Base-by-base conservation (phyloP, 2,113 vertebrate genomes). In the Cynocephalus volans region DNA sequence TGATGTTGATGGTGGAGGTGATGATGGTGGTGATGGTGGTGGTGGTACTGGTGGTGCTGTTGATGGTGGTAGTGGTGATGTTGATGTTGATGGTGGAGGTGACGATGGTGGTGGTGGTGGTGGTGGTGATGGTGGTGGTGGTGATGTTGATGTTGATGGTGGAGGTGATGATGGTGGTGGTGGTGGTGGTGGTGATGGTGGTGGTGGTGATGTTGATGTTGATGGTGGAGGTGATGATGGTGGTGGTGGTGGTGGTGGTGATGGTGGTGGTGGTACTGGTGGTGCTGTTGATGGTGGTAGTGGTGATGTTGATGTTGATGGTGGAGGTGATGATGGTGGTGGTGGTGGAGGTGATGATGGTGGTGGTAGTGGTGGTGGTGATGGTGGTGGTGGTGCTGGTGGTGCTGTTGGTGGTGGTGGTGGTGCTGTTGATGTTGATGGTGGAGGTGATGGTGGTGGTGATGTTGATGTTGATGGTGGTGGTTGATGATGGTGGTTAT, bases 361-460 rank as follows among this genome's bases (percentile, higher is more conserved):
- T 41, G 10, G 17, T 12, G 21, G 0, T 45, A 23, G 0, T 62
- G n/a, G 0, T 83, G 58, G 0, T 23, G 15, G 1, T 65, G 6
- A 0, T 28, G 67, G 0, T 33, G 36, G 0, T 60, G 54, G 0
- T 19, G 90, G 0, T 36, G 23, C 1, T 52, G 56, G 1, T 31
- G 10, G 0, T 45, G 28, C 0, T 11, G 12, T 0, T 28, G 21
- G 0, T 69, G 50, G 0, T 8, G 14, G 0, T 19, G 14, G 0
- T 70, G 33, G 0, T 28, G 83, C 0, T 69, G 2, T 0, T 86
- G 31, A 0, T 36, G 31, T 0, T 26, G 48, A 0, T 24, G 6
- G 0, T 72, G 9, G 0, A 21, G n/a, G 0, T 48, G 17, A 0
- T 75, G 6, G 2, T 23, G 45, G 0, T 62, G 86, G 0, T 36